Evolutionary conservation across 2,113 vertebrate genomes (phyloP).

Genomic region (Ascaphus truei): DNA sequence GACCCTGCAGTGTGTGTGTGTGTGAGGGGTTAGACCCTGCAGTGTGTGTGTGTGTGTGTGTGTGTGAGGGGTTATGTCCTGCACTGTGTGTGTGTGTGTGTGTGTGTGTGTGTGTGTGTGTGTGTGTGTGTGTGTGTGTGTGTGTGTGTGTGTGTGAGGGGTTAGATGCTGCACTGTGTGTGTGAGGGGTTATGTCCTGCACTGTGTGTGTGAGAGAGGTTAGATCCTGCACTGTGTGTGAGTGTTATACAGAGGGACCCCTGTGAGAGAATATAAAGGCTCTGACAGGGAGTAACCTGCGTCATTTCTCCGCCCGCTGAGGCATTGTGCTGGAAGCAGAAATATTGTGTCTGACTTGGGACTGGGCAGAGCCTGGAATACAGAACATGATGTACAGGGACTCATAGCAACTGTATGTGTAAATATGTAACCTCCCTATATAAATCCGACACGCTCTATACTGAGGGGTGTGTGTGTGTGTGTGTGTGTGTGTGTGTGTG

Average conservation of each 20-base stretch:
- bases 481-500: too few species aligned
- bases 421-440: too few species aligned
- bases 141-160: too few species aligned
- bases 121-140: background rate
- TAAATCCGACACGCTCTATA: too few species aligned
- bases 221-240: too few species aligned
- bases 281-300: background rate
- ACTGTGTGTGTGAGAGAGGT: background rate
- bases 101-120: background rate
- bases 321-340: conserved; percentile 22
- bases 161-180: too few species aligned
- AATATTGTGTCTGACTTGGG: conserved; percentile 23
- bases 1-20: background rate
- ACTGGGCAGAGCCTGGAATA: conserved; percentile 11
- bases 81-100: background rate
- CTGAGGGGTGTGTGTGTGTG: too few species aligned
- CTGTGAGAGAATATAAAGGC: conserved; percentile 10
- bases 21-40: background rate
- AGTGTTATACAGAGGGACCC: background rate
- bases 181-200: background rate
- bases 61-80: background rate
- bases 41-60: too few species aligned
- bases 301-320: conserved; percentile 8
- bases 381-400: too few species aligned
- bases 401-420: too few species aligned